These are phyloP conservation scores for Chromoteleia sp. DNA, from an alignment of 2,888 invertebrate species.

Conservation along the genomic window DNA sequence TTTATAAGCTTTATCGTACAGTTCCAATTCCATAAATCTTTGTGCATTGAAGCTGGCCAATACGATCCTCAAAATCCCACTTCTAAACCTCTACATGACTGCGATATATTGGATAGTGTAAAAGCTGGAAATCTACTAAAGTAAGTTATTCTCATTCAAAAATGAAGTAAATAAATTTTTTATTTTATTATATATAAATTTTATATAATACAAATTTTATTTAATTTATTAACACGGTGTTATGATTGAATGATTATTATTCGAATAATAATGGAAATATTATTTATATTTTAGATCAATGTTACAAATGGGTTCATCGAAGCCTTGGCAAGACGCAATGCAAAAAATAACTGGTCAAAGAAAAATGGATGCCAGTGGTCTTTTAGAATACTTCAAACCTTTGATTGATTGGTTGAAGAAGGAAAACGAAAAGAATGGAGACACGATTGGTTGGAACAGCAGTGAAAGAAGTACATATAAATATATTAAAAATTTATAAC, in stretches of 20 bases:
- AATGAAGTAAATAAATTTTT: no score
- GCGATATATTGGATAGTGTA: conserved; percentile 93
- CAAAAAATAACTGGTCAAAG: conserved; percentile 90
- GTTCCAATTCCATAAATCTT: conserved; percentile 92
- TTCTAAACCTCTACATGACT: conserved; percentile 90
- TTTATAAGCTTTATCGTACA: conserved; percentile 92
- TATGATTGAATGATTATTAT: no score
- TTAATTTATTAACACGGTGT: no score
- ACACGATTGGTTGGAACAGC: conserved; percentile 91
- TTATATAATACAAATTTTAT: neutral
- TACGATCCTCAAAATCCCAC: conserved; percentile 87
- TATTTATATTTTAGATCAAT: conserved; percentile 82
- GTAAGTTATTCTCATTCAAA: conserved; percentile 82
- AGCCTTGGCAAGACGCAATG: conserved; percentile 94
- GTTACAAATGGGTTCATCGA: conserved; percentile 89
- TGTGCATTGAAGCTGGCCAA: conserved; percentile 92
- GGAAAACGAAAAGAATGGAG: conserved; percentile 91
- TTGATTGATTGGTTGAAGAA: conserved; percentile 90
- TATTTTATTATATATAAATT: no score
- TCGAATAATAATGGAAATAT: conserved; percentile 1
- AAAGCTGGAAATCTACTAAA: conserved; percentile 91
- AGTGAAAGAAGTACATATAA: neutral
- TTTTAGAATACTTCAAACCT: conserved; percentile 93
- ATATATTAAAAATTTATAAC: neutral
- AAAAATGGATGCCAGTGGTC: conserved; percentile 90